Conservation (phyloP, 2,797 vertebrate species). For the Centropyge bicolor region DNA sequence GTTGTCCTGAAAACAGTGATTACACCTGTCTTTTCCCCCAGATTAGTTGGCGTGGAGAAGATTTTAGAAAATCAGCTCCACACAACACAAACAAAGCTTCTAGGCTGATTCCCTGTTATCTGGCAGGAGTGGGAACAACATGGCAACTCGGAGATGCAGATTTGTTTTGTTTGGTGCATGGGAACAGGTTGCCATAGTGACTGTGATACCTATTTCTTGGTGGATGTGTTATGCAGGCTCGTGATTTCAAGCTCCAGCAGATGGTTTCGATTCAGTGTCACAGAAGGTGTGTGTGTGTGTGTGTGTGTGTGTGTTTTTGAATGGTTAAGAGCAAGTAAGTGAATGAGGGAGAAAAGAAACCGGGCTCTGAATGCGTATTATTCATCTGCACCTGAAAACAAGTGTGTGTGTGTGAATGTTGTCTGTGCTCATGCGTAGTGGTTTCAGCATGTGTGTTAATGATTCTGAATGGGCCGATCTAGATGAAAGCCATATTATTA, state of each 20-base stretch:
- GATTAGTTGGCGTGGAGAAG: conserved; percentile 46
- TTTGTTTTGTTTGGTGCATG: conserved; percentile 54
- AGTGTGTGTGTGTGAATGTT: conserved; percentile 8
- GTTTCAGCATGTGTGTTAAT: conserved; percentile 9
- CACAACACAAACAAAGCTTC: conserved; percentile 58
- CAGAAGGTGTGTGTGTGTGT: conserved; percentile 14
- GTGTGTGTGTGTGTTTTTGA: conserved; percentile 3
- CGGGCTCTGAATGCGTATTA: conserved; percentile 18
- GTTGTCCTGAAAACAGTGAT: conserved; percentile 53
- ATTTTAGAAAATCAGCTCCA: conserved; percentile 47
- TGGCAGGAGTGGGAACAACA: conserved; percentile 34
- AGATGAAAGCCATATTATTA: conserved; percentile 48
- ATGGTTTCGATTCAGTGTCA: conserved; percentile 45
- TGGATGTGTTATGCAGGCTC: conserved; percentile 35
- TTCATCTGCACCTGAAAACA: conserved; percentile 20
- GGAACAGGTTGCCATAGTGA: conserved; percentile 65
- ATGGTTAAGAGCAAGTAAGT: not conserved
- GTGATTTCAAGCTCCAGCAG: conserved; percentile 42
- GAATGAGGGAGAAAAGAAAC: conserved; percentile 7
- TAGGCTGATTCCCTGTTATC: conserved; percentile 42
- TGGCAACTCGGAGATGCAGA: conserved; percentile 33
- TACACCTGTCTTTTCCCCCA: conserved; percentile 35
- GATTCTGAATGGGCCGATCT: conserved; percentile 36
- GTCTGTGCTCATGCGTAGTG: conserved; percentile 6
- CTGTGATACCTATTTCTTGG: conserved; percentile 39